These are phyloP conservation scores for Cryptus viduatorius DNA, from an alignment of 2,888 invertebrate genomes.

Conservation along the genomic window DNA sequence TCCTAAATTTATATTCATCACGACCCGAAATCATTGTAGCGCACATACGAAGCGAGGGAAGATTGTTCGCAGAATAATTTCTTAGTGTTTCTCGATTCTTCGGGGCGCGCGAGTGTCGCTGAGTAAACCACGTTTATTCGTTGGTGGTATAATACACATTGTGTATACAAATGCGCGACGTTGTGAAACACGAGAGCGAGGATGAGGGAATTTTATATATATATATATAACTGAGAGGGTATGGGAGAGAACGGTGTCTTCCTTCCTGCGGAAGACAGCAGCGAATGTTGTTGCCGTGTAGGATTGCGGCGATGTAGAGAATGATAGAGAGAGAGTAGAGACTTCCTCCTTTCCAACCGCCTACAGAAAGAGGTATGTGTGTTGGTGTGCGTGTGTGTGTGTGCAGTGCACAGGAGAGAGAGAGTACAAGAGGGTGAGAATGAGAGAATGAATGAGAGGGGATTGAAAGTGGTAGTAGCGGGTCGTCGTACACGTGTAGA, in stretches of 20 bases:
- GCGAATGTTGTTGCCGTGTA: slow-evolving; percentile 56
- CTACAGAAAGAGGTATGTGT: slow-evolving; percentile 3
- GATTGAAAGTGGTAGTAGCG: slow-evolving; percentile 44
- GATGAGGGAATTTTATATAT: too few relatives aligned
- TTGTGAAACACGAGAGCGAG: slow-evolving; percentile 6
- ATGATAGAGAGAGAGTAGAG: not conserved
- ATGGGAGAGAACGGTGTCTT: slow-evolving; percentile 47
- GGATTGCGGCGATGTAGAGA: slow-evolving; percentile 56
- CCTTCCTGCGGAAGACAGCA: slow-evolving; percentile 62
- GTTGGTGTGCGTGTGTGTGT: not conserved
- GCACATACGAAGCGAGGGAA: not conserved
- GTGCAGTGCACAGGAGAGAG: not conserved
- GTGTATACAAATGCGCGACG: slow-evolving; percentile 31
- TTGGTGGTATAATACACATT: slow-evolving; percentile 12
- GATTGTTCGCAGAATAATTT: slow-evolving; percentile 1
- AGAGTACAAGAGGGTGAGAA: slow-evolving; percentile 30
- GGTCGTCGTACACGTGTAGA: slow-evolving; percentile 49
- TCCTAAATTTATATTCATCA: not conserved
- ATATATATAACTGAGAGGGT: not conserved
- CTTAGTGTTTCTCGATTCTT: slow-evolving; percentile 12
- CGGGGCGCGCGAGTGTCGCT: not conserved
- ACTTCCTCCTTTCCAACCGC: not conserved
- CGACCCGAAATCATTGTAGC: not conserved
- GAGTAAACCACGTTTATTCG: slow-evolving; percentile 10
- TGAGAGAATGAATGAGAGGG: slow-evolving; percentile 10